Evolutionary conservation across 1,140 invertebrate species (phyloP).

Genomic region (Paraescarpia echinospica): DNA sequence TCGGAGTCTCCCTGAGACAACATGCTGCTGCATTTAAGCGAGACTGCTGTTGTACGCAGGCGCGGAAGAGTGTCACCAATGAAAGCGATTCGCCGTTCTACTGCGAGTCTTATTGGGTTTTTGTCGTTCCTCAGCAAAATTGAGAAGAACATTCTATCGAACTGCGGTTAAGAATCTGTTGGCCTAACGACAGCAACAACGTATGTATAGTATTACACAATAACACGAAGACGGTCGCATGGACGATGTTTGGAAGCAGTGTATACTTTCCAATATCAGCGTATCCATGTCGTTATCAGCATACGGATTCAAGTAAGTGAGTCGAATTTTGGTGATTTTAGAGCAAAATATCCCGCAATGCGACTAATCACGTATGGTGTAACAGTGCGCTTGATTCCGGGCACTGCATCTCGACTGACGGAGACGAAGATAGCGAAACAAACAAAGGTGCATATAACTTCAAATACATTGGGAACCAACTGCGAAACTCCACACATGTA

Average conservation of each 20-base stretch:
- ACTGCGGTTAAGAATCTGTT: background rate
- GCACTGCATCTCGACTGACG: background rate
- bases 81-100: too few species aligned
- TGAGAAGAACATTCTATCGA: too few species aligned
- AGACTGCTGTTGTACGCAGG: background rate
- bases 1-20: background rate
- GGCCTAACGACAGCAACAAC: too few species aligned
- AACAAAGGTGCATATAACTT: background rate
- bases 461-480: background rate
- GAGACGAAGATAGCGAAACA: too few species aligned
- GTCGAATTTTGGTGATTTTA: too few species aligned
- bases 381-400: background rate
- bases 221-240: background rate
- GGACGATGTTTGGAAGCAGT: background rate
- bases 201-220: too few species aligned
- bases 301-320: too few species aligned
- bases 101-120: too few species aligned
- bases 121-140: too few species aligned
- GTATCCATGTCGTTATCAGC: too few species aligned
- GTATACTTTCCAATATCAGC: background rate
- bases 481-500: background rate
- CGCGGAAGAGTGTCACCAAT: background rate
- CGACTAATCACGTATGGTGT: too few species aligned
- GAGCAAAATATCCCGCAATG: too few species aligned
- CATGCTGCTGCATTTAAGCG: background rate